Base-by-base conservation (phyloP, 2,113 vertebrate genomes). In the Strix aluco region DNA sequence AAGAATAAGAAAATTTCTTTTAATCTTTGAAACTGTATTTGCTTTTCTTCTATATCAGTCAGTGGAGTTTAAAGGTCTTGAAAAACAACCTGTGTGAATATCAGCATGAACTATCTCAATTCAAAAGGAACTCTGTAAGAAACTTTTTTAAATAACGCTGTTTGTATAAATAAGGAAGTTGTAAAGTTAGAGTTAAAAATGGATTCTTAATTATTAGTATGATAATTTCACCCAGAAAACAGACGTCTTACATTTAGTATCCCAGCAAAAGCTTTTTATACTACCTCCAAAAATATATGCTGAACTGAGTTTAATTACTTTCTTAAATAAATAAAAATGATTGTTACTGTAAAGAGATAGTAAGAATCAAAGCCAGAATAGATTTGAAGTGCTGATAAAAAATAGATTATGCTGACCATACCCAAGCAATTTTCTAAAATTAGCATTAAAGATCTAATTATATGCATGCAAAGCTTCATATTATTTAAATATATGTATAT, bases 361-460 rank as follows among this genome's bases (percentile, higher is more conserved):
- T 72, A 83, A 85, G 38, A 92, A 75, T 87, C 55, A 92, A 93
- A 91, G 46, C 10, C 22, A 86, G 46, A 93, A 49, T 55, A 92
- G 90, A 91, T 94, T 36, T 82, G 13, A 79, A 96, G 55, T 81
- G 55, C 29, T 29, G 36, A 80, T 87, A 90, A 86, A 81, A 92
- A 91, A 66, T 54, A 92, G 44, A 75, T 94, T 94, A 94, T 92
- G 88, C 84, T 93, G 92, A 96, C 81, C 55, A 82, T 69, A 82
- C 18, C 15, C n/a, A 81, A 94, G 73, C 54, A 92, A 61, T 88
- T 95, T 81, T 42, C 32, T 91, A 82, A 94, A 94, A 94, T 89
- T 94, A 88, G 2, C 23, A 34, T 57, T 88, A 90, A 87, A 90
- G 19, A 82, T 46, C 88, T 93, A 90, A 69, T 92, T 25, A 83